Base-by-base conservation (phyloP, 2,888 invertebrate genomes). In the Ischnus inquisitorius region DNA sequence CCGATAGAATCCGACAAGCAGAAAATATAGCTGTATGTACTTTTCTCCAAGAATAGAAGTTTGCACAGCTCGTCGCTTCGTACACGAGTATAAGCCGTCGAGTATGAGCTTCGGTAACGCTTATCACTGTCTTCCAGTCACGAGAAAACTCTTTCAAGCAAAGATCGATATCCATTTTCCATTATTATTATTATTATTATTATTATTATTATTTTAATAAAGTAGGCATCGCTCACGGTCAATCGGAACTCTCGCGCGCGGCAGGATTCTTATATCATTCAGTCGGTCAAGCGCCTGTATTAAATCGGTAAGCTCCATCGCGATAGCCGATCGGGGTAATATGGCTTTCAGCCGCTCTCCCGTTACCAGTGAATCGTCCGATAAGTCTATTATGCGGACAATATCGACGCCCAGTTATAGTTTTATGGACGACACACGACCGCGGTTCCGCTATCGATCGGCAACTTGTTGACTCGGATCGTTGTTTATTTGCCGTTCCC, bases 71-170 rank as follows among this genome's bases (percentile, higher is more conserved):
- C 78, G 74, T 10, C 51, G 51, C 74, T 78, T 22, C 51, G 34
- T 39, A 64, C 60, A 51, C 54, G 68, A 74, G 62, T 74, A 64
- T 5, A 62, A 68, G 54, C 62, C 51, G 39, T 43, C 25, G 54
- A n/a, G n/a, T n/a, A n/a, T n/a, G n/a, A 78, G 79, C 62, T 79
- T 75, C 62, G 64, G 28, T 46, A 79, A 79, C 64, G 72, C 68
- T 62, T 62, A 57, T 69, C 71, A 51, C 71, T 48, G n/a, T 46
- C 43, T 64, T 60, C 14, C 43, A 68, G 60, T 28, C 48, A 39
- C 3, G 39, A 69, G 74, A 75, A 68, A 62, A 19, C 16, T n/a
- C n/a, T 67, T 68, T 68, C 43, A 43, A 79, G 60, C 25, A 25
- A 28, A 67, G 72, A 82, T 68, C 62, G 25, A 82, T 79, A 82